Evolutionary conservation across 2,888 invertebrate genomes (phyloP), one percentile per base, ranked within the genome.

Genomic region (Eucera pruinosa): DNA sequence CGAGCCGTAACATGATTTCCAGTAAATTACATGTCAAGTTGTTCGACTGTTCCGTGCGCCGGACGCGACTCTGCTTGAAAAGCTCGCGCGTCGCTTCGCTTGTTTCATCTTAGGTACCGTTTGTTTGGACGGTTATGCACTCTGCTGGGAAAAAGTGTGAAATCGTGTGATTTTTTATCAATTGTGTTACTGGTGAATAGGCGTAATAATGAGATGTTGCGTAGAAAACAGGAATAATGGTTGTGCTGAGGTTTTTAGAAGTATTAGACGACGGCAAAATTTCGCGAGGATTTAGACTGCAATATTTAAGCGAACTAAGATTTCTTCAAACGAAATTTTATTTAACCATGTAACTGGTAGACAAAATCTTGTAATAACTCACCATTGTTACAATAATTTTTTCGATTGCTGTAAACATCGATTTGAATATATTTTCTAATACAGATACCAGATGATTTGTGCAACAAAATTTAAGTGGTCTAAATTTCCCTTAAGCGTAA

Each of bases 11-110:
- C 76, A 39, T 69, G 76, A 81, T 80, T 80, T 80, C 72, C 66
- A 77, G 67, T 80, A 76, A 81, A 81, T 81, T 80, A 77, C 77
- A 61, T 43, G 76, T 81, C 80, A 80, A 68, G 80, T 27, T 33
- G 50, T 61, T 62, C 57, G 47, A 41, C 48, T 62, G 47, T 72
- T 52, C 48, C 41, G 39, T 36, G 47, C 25, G 48, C 57, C 43
- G 25, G 50, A n/a, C 20, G 20, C 23, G 55, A 68, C 47, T 43
- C 41, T 7, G 33, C 58, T 20, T 54, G 66, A 39, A 60, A 54
- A 57, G 43, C 41, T 58, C 0, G 41, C 43, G 47, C 23, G 6
- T 2, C 54, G 36, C 41, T 65, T 47, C 58, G 65, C 48, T 30
- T n/a, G 30, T 11, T 25, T 68, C 13, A 13, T 25, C 43, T 23